phyloP scores from a whole-genome alignment of 2,113 vertebrate genomes.

The Petaurus breviceps region DNA sequence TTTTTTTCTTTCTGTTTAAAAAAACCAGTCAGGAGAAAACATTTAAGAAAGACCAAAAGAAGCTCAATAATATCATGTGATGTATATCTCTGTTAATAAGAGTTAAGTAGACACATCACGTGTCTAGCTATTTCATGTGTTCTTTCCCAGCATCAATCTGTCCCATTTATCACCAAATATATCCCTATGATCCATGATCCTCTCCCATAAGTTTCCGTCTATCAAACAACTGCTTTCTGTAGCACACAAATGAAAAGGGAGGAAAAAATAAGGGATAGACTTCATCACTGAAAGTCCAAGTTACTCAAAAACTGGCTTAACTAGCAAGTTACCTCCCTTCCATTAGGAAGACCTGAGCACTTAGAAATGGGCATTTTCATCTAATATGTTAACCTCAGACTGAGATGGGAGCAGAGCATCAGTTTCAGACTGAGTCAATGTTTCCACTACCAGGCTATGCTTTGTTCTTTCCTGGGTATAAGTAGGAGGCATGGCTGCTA shows the following conservation, averaged over 20 bases:
- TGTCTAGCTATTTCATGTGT: constrained; percentile 35
- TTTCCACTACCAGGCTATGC: background rate
- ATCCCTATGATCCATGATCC: background rate
- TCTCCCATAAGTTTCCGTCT: background rate
- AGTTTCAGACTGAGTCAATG: constrained; percentile 40
- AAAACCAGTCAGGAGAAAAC: background rate
- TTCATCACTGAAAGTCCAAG: constrained; percentile 24
- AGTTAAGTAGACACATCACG: background rate
- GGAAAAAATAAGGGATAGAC: background rate
- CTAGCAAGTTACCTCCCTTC: constrained; percentile 41
- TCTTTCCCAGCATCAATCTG: constrained; percentile 24
- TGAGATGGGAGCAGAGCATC: background rate
- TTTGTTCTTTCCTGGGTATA: background rate
- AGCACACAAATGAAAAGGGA: constrained; percentile 7
- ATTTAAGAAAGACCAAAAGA: background rate
- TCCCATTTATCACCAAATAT: constrained; percentile 4
- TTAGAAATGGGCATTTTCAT: background rate
- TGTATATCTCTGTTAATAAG: background rate
- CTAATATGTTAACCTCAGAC: constrained; percentile 36
- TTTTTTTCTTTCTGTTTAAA: constrained; percentile 15
- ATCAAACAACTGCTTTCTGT: constrained; percentile 4
- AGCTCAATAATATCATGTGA: background rate
- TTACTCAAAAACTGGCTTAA: background rate
- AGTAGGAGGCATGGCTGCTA: background rate
- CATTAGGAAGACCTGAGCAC: constrained; percentile 14